Evolutionary conservation across 2,888 invertebrate genomes (phyloP), one percentile per base, ranked within the genome.

Genomic region (Fragum fragum): DNA sequence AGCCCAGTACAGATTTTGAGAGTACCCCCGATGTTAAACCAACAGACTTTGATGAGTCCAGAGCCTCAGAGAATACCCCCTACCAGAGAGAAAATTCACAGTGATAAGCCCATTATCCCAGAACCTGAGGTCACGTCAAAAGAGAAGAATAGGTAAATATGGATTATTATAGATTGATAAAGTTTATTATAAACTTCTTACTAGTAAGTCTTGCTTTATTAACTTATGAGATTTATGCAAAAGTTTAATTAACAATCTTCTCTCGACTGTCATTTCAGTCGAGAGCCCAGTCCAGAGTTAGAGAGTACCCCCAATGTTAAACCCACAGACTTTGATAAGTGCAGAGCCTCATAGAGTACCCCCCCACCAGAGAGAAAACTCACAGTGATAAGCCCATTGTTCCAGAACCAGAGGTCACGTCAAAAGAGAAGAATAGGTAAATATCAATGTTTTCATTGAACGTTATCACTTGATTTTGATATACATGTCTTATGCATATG

Each of bases 81-180:
- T 47, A 47, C 47, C 47, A 47, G 47, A 47, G 47, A 47, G 47
- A n/a, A 47, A 47, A 47, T 47, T 47, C 7, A 47, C 47, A 47
- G 18, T 47, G 47, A 47, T 47, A 14, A 47, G 47, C 47, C 47
- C n/a, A 47, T 47, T 47, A 3, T 47, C 47, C 47, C 47, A 47
- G 47, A 47, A 47, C 16, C 47, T 47, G 47, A 47, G 5, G 47
- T n/a, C 47, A 47, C 16, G n/a, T 47, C 47, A 14, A 47, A 47
- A 47, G n/a, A 47, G 47, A 5, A 47, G 47, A 47, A 47, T 9
- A 47, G 47, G 47, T 47, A 14, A 47, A 47, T 47, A 47, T 47
- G 5, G 47, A 14, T 47, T 47, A 5, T 47, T 47, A 47, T 47
- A 47, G 14, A 47, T 47, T 47, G 47, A 47, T 47, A n/a, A 18